Conservation (phyloP, 2,888 invertebrate species). For the Standfussiana lucernea region DNA sequence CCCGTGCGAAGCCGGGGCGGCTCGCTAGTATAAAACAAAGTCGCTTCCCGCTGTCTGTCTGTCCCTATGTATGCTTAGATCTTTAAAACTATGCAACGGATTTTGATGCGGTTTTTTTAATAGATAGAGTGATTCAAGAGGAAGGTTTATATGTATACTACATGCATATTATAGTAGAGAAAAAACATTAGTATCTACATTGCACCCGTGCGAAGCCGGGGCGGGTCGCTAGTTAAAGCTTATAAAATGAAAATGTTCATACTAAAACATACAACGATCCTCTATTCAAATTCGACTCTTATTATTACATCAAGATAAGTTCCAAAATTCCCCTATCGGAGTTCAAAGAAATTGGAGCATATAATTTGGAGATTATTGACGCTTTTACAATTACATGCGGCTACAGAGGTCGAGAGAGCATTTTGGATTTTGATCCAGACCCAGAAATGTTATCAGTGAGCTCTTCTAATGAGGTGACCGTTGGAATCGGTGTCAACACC, state of each 20-base stretch:
- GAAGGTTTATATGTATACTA: no score
- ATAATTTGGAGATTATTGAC: conserved; percentile 9
- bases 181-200: no score
- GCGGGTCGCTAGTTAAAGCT: no score
- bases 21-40: no score
- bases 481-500: conserved; percentile 13
- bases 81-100: no score
- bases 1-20: no score
- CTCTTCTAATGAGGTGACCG: conserved; percentile 21
- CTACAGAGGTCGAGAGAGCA: conserved; percentile 15
- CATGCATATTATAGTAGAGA: no score
- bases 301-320: background rate
- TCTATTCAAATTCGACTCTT: background rate
- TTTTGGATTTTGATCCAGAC: conserved; percentile 15
- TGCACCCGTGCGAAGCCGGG: no score
- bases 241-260: background rate
- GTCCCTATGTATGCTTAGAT: no score
- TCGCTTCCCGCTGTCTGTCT: no score
- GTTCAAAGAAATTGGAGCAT: conserved; percentile 32
- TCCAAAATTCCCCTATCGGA: conserved; percentile 18
- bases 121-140: no score
- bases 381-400: conserved; percentile 13
- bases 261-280: background rate
- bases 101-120: no score
- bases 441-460: conserved; percentile 30